Evolutionary conservation across 2,888 invertebrate genomes (phyloP).

Genomic region (Drosophila prostipennis): DNA sequence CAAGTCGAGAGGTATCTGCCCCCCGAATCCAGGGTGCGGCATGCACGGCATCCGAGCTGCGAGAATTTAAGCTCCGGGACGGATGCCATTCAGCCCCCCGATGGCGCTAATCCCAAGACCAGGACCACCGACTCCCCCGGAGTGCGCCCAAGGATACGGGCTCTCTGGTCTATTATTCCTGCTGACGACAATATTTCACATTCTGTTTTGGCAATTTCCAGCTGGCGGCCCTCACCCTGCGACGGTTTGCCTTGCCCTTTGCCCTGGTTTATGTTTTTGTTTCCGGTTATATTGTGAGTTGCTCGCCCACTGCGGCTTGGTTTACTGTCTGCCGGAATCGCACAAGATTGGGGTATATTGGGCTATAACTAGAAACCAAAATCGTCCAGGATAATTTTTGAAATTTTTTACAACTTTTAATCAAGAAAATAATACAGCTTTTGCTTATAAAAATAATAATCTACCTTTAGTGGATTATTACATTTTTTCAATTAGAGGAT

Average conservation of each 20-base stretch:
- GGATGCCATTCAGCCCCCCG: constrained; percentile 27
- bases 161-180: constrained; percentile 40
- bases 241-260: constrained; percentile 29
- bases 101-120: constrained; percentile 29
- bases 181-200: constrained; percentile 52
- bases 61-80: constrained; percentile 31
- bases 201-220: constrained; percentile 47
- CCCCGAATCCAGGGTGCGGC: constrained; percentile 14
- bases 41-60: constrained; percentile 25
- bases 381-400: too few species aligned
- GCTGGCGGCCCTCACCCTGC: constrained; percentile 24
- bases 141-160: constrained; percentile 46
- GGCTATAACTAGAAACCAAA: too few species aligned
- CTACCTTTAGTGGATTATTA: not conserved
- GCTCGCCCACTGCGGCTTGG: constrained; percentile 32
- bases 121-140: constrained; percentile 13
- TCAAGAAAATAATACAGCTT: too few species aligned
- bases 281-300: constrained; percentile 37
- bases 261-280: constrained; percentile 43
- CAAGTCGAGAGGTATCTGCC: constrained; percentile 3
- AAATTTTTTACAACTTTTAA: too few species aligned
- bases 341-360: constrained; percentile 2
- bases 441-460: too few species aligned
- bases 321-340: not conserved
- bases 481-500: not conserved